Base-by-base conservation (phyloP, 2,888 invertebrate species). In the Coleophora flavipennella region DNA sequence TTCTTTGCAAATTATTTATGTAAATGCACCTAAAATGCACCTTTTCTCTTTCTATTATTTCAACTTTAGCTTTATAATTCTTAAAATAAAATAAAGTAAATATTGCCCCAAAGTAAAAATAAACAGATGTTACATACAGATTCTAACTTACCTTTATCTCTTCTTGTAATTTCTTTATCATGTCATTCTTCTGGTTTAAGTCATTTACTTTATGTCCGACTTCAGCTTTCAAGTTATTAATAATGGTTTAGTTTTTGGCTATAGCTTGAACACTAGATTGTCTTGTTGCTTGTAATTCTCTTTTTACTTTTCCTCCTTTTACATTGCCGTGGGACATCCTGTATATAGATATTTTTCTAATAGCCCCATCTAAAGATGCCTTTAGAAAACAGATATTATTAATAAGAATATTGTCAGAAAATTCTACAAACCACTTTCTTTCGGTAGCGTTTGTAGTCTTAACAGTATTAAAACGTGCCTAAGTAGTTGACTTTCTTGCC, bases 301-400 rank as follows among this genome's bases (percentile, higher is more conserved):
- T 45, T 10, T 79, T 70, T 45, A 84, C 46, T 45, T 75, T 76
- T 51, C 85, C 79, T 81, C 77, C 46, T 83, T 83, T 44, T 75
- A n/a, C n/a, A n/a, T n/a, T n/a, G n/a, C n/a, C n/a, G n/a, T n/a
- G n/a, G n/a, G n/a, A n/a, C n/a, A n/a, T n/a, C n/a, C n/a, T n/a
- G n/a, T n/a, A n/a, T n/a, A n/a, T n/a, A n/a, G n/a, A n/a, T n/a
- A n/a, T n/a, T n/a, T n/a, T n/a, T n/a, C n/a, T n/a, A n/a, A n/a
- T n/a, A n/a, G n/a, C n/a, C n/a, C n/a, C n/a, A n/a, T n/a, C n/a
- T n/a, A n/a, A n/a, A n/a, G n/a, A n/a, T n/a, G n/a, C n/a, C n/a
- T n/a, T n/a, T n/a, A n/a, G n/a, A n/a, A n/a, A n/a, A n/a, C n/a
- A n/a, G n/a, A n/a, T n/a, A n/a, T n/a, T n/a, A n/a, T n/a, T n/a